phyloP scores from a whole-genome alignment of 2,113 vertebrate species.

The Meles meles region DNA sequence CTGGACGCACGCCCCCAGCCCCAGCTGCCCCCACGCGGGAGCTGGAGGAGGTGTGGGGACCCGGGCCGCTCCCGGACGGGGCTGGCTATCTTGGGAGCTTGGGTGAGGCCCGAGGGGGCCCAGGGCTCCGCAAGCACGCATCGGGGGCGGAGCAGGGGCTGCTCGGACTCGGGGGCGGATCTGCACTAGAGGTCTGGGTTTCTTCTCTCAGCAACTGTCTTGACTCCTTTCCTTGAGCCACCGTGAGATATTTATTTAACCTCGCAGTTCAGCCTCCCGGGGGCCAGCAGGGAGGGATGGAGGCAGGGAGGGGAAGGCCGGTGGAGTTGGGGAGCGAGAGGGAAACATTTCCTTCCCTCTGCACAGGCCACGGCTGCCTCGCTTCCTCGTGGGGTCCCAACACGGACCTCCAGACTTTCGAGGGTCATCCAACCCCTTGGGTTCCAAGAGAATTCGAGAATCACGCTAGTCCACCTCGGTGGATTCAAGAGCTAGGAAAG shows the following conservation, averaged over 20 bases:
- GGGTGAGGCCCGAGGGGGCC: not conserved
- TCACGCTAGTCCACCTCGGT: not conserved
- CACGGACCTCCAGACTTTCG: not conserved
- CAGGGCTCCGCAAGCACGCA: not conserved
- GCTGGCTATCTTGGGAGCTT: not conserved
- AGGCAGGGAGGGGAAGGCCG: not conserved
- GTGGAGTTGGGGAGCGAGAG: not conserved
- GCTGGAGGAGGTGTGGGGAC: not conserved
- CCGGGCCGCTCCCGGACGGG: rapidly evolving
- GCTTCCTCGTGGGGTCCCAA: not conserved
- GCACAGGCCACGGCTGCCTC: not conserved
- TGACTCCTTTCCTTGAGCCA: constrained; percentile 82
- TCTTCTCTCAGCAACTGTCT: constrained; percentile 79
- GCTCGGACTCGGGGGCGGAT: constrained; percentile 44
- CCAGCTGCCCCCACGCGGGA: rapidly evolving
- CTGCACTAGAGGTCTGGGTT: constrained; percentile 80
- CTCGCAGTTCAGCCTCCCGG: constrained; percentile 72
- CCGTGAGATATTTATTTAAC: constrained; percentile 84
- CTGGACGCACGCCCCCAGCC: not conserved
- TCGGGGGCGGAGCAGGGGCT: not conserved
- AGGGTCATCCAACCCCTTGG: not conserved
- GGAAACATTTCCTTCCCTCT: not conserved
- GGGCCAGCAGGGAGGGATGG: constrained; percentile 44
- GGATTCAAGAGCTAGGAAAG: not conserved
- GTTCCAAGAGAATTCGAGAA: not conserved